A percentile compares a stretch with the other conserved stretches of the same genome.
These are phyloP conservation scores for Chrysolina haemoptera DNA, from an alignment of 2,888 invertebrate species.

Conservation along the genomic window DNA sequence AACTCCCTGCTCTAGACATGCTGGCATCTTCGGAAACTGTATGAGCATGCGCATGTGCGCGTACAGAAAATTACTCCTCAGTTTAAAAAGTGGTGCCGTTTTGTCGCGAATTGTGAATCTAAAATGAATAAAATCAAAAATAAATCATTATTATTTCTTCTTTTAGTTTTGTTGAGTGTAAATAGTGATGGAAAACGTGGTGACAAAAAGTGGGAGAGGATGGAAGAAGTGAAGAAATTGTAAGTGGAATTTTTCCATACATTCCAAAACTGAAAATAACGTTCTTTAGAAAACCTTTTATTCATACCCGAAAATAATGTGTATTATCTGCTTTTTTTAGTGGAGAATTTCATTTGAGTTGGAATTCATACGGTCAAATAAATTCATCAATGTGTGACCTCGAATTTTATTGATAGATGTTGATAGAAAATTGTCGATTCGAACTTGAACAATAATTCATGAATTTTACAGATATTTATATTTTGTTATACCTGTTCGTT, in stretches of 20 bases:
- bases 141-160: neutral
- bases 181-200: slow-evolving; percentile 6
- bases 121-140: slow-evolving; percentile 1
- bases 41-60: slow-evolving; percentile 32
- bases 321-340: no score
- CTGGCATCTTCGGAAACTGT: slow-evolving; percentile 32
- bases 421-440: no score
- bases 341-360: no score
- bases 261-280: neutral
- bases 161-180: slow-evolving; percentile 25
- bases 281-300: no score
- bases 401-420: no score
- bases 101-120: slow-evolving; percentile 22
- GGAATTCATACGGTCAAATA: no score
- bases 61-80: neutral
- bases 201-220: slow-evolving; percentile 26
- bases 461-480: no score
- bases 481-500: no score
- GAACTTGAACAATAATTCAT: no score
- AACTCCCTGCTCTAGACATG: slow-evolving; percentile 27
- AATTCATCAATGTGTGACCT: no score
- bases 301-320: no score
- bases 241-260: slow-evolving; percentile 23
- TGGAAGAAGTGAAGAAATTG: slow-evolving; percentile 35
- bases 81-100: slow-evolving; percentile 33